phyloP scores from a whole-genome alignment of 2,888 invertebrate genomes.

The Dysmachus trigonus region DNA sequence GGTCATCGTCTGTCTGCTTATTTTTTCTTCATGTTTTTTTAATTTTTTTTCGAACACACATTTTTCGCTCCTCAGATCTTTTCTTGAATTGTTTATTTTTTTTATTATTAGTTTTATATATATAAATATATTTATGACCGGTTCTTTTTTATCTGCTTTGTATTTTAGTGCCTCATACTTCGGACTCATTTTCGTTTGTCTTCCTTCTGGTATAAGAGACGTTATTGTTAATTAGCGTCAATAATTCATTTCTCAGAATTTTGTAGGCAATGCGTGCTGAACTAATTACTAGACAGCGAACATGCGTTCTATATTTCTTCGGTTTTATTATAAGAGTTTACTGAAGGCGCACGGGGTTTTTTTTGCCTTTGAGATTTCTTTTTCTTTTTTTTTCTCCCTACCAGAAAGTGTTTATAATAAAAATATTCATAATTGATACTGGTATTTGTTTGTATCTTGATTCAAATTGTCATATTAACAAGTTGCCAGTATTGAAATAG shows the following conservation, averaged over 20 bases:
- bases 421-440: neutral
- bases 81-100: neutral
- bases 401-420: neutral
- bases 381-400: neutral
- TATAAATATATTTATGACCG: no score
- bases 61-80: neutral
- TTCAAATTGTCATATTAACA: no score
- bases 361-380: neutral
- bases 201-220: neutral
- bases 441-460: no score
- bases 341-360: neutral
- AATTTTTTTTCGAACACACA: neutral
- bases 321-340: neutral
- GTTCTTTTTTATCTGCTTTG: neutral
- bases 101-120: no score
- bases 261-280: slow-evolving; percentile 18
- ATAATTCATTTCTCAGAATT: slow-evolving; percentile 26
- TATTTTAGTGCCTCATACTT: neutral
- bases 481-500: no score
- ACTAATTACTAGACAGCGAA: slow-evolving; percentile 19
- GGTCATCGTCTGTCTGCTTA: neutral
- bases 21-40: neutral
- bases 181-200: neutral
- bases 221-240: slow-evolving; percentile 27
- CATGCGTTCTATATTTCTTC: neutral